These are phyloP conservation scores for Hestina assimilis DNA, from an alignment of 1,140 invertebrate species.

Conservation along the genomic window DNA sequence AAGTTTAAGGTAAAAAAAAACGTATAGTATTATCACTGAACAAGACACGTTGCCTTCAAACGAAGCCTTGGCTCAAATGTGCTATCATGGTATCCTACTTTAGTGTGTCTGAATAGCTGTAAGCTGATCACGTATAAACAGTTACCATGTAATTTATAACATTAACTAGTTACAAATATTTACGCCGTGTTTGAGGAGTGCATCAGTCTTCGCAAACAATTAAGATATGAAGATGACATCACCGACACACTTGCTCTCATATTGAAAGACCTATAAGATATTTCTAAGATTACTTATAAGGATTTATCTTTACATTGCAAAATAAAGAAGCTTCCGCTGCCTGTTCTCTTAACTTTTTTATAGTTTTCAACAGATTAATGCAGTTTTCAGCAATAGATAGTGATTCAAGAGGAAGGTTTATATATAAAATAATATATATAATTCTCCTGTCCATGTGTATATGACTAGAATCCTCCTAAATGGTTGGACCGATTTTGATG, in stretches of 20 bases:
- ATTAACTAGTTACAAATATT: constrained; percentile 25
- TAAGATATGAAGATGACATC: constrained; percentile 37
- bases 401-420: no score
- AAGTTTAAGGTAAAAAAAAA: neutral
- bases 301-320: no score
- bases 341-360: no score
- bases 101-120: constrained; percentile 19
- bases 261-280: constrained; percentile 1
- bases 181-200: constrained; percentile 29
- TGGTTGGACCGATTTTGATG: no score
- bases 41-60: constrained; percentile 4
- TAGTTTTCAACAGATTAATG: no score
- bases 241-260: constrained; percentile 15
- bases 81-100: constrained; percentile 25
- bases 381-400: no score
- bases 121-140: constrained; percentile 24
- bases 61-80: constrained; percentile 26
- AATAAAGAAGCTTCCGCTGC: no score
- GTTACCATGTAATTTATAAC: constrained; percentile 28
- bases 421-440: no score
- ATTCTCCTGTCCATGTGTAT: no score
- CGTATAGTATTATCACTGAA: constrained; percentile 13
- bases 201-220: constrained; percentile 34
- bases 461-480: no score
- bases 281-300: neutral